Conservation (phyloP, 2,113 vertebrate species). For the Excalfactoria chinensis region DNA sequence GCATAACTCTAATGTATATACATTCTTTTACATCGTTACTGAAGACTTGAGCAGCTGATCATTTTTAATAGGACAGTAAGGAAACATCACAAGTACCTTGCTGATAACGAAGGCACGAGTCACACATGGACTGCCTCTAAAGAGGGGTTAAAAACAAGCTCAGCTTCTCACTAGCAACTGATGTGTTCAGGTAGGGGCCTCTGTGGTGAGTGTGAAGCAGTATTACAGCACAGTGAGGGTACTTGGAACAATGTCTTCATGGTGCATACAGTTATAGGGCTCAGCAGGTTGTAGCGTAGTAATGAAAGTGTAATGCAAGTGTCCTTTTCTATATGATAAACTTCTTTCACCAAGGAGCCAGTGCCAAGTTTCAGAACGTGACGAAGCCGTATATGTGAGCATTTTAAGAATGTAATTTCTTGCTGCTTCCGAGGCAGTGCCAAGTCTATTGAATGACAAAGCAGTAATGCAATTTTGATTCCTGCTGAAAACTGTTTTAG, state of each 20-base stretch:
- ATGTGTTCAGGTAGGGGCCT: neutral
- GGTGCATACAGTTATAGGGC: neutral
- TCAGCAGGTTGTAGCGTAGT: neutral
- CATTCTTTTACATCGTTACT: neutral
- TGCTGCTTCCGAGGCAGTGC: neutral
- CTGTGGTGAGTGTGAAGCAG: neutral
- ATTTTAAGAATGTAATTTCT: neutral
- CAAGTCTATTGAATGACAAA: neutral
- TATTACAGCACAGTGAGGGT: neutral
- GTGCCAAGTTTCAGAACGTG: neutral
- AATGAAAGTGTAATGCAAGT: neutral
- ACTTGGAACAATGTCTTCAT: neutral
- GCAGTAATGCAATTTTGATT: neutral
- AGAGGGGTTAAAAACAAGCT: neutral
- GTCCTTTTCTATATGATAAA: neutral
- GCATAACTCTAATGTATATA: neutral
- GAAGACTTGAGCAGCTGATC: neutral
- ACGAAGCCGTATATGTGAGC: neutral
- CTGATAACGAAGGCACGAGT: neutral
- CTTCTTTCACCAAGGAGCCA: neutral
- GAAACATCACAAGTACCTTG: neutral
- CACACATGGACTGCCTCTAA: neutral
- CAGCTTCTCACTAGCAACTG: neutral
- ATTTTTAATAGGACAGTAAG: neutral
- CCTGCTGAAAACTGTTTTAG: neutral